These are phyloP conservation scores for Lepidurus packardi DNA, from an alignment of 1,140 invertebrate species.

Conservation along the genomic window DNA sequence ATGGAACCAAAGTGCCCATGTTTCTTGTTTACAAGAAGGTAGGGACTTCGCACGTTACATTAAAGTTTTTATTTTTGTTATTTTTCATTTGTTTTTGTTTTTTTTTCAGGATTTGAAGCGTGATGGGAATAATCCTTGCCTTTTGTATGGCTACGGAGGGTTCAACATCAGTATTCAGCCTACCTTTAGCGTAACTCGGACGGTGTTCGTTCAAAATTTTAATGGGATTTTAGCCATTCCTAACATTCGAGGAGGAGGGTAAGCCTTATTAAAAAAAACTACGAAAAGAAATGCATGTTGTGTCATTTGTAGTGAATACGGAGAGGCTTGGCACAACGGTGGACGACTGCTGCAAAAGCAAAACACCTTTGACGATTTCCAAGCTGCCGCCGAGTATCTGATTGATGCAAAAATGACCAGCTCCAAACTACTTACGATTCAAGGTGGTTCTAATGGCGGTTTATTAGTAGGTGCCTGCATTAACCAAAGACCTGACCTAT, in stretches of 20 bases:
- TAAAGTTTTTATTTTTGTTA: slow-evolving; percentile 26
- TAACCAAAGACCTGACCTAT: slow-evolving; percentile 93
- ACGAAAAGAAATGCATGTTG: neutral
- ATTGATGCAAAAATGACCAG: slow-evolving; percentile 74
- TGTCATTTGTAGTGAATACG: slow-evolving; percentile 72
- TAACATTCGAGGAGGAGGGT: slow-evolving; percentile 94
- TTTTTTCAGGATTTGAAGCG: slow-evolving; percentile 51
- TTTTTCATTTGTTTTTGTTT: slow-evolving; percentile 25
- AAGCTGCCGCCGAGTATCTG: slow-evolving; percentile 84
- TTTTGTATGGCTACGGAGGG: slow-evolving; percentile 95
- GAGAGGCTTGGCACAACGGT: slow-evolving; percentile 92
- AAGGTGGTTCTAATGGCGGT: slow-evolving; percentile 95
- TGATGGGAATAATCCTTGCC: slow-evolving; percentile 66
- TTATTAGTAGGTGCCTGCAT: slow-evolving; percentile 83
- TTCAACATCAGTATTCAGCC: slow-evolving; percentile 91
- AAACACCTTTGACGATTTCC: slow-evolving; percentile 97
- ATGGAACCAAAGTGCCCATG: slow-evolving; percentile 95
- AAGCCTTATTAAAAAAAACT: slow-evolving; percentile 39
- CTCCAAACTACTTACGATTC: slow-evolving; percentile 69
- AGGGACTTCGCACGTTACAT: slow-evolving; percentile 35
- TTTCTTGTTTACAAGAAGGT: slow-evolving; percentile 85
- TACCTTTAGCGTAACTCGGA: slow-evolving; percentile 68
- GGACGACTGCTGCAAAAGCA: slow-evolving; percentile 90
- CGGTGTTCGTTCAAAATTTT: slow-evolving; percentile 87
- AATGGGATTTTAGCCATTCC: slow-evolving; percentile 82